Conservation (phyloP, 2,797 vertebrate genomes). For the Morelia viridis region DNA sequence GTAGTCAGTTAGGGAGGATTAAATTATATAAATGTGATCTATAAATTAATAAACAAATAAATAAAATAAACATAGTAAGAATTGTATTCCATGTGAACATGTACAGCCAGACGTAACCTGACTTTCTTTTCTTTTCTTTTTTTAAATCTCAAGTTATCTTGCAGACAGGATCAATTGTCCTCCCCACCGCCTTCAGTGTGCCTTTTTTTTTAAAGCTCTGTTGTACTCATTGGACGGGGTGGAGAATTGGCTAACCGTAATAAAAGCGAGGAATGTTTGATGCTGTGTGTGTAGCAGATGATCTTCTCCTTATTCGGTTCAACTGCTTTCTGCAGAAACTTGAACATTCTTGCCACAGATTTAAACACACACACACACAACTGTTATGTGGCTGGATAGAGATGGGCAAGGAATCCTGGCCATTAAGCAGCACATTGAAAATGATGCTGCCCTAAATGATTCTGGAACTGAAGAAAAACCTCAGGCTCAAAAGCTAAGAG, state of each 20-base stretch:
- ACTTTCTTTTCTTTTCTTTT: neutral
- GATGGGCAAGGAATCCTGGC: neutral
- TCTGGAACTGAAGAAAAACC: neutral
- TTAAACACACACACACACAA: too few relatives aligned
- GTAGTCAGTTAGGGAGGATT: neutral
- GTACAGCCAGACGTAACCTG: neutral
- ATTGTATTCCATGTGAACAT: neutral
- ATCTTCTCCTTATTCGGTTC: neutral
- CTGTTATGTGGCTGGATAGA: neutral
- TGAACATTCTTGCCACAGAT: neutral
- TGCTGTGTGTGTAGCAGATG: neutral
- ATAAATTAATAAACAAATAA: too few relatives aligned
- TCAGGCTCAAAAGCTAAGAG: constrained; percentile 9
- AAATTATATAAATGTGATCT: too few relatives aligned
- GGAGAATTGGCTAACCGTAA: neutral
- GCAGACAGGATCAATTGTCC: neutral
- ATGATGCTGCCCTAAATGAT: neutral
- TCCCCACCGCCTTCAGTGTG: neutral
- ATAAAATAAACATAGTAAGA: neutral
- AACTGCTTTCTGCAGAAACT: neutral
- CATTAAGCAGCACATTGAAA: neutral
- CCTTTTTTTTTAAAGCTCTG: neutral
- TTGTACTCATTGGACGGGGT: neutral
- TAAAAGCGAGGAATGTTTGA: neutral
- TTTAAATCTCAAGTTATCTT: neutral